Conservation (phyloP, 2,888 invertebrate species). For the Hofmannophila pseudospretella region DNA sequence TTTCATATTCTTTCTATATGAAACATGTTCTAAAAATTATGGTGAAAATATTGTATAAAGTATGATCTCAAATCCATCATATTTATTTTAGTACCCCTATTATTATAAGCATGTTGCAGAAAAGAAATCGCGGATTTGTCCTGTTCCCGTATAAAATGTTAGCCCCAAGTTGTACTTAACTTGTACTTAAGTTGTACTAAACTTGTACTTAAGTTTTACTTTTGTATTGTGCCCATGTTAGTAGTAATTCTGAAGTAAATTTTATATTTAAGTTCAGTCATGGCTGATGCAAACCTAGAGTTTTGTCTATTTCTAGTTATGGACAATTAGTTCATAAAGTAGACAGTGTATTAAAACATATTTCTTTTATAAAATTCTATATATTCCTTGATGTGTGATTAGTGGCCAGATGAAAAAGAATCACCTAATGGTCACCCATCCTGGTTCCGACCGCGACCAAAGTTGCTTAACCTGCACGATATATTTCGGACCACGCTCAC, state of each 20-base stretch:
- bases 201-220: too few species aligned
- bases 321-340: too few species aligned
- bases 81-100: neutral
- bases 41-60: neutral
- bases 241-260: conserved; percentile 10
- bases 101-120: neutral
- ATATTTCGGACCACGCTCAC: too few species aligned
- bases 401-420: too few species aligned
- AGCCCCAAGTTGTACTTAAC: conserved; percentile 6
- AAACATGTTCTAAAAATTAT: neutral
- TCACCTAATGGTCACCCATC: too few species aligned
- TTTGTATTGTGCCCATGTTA: conserved; percentile 10
- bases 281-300: neutral
- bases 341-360: too few species aligned
- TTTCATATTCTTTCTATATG: neutral
- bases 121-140: conserved; percentile 1
- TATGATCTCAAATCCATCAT: neutral
- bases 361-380: too few species aligned
- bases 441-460: too few species aligned
- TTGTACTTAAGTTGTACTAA: too few species aligned
- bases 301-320: neutral
- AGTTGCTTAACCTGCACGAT: too few species aligned
- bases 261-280: neutral
- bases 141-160: conserved; percentile 1
- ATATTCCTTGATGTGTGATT: too few species aligned